Conservation (phyloP, 2,113 vertebrate genomes). For the Peromyscus californicus region DNA sequence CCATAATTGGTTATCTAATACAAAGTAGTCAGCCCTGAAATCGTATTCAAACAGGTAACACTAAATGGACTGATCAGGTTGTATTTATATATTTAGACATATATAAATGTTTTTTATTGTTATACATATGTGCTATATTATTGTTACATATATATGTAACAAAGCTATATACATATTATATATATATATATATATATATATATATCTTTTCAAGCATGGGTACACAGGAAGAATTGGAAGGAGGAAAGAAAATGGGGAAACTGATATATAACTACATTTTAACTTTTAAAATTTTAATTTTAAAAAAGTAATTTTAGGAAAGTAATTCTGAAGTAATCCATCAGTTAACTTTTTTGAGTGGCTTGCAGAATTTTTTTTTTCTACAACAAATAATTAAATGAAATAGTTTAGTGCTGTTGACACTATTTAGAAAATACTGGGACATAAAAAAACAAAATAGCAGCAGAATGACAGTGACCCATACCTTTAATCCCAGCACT, state of each 20-base stretch:
- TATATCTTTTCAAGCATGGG: neutral
- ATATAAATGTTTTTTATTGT: neutral
- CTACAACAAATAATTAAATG: constrained; percentile 16
- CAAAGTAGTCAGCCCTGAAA: neutral
- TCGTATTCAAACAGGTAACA: neutral
- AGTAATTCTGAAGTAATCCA: neutral
- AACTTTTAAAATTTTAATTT: neutral
- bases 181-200: neutral
- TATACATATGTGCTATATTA: neutral
- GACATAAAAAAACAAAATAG: neutral
- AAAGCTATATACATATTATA: neutral
- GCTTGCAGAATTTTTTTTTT: constrained; percentile 21
- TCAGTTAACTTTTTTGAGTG: neutral
- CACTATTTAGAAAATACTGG: neutral
- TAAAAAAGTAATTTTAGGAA: constrained; percentile 5
- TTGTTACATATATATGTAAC: neutral
- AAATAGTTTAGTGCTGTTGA: neutral
- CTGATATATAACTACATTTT: neutral
- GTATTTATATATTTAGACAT: neutral
- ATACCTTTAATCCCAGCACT: neutral
- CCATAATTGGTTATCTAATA: neutral
- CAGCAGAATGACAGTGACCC: neutral
- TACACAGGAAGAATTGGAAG: neutral
- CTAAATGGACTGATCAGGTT: neutral
- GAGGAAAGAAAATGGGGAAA: neutral